A percentile compares a stretch with the other conserved stretches of the same genome.
Evolutionary conservation across 35 echinoderm and acorn worm genomes (phyloP).

Genomic region (Apostichopus californicus): DNA sequence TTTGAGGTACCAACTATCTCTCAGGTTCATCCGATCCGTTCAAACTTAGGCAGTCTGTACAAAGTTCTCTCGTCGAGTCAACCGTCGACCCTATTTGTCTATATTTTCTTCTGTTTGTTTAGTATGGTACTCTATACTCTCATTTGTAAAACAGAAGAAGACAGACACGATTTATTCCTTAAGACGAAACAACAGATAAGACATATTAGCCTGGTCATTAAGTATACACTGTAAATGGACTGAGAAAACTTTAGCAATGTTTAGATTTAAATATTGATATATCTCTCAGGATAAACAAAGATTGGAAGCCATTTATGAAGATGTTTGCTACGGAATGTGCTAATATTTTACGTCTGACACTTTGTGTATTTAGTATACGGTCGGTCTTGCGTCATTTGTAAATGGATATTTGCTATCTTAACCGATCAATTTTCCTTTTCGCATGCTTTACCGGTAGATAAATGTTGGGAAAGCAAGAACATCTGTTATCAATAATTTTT

Average conservation of each 20-base stretch:
- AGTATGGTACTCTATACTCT: no score
- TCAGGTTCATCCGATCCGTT: no score
- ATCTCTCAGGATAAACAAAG: background rate
- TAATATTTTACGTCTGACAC: constrained; percentile 4
- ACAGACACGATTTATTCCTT: no score
- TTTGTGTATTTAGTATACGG: background rate
- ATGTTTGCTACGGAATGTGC: background rate
- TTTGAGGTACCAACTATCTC: no score
- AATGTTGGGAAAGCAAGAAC: no score
- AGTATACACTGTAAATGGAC: background rate
- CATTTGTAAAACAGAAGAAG: no score
- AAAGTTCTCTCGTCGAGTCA: background rate
- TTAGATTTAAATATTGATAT: background rate
- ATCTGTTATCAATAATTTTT: background rate
- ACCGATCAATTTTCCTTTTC: background rate
- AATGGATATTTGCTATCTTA: background rate
- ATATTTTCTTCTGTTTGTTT: no score
- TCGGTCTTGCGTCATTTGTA: background rate
- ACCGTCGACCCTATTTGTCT: no score
- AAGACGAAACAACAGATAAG: background rate
- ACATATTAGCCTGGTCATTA: background rate
- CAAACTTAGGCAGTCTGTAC: background rate
- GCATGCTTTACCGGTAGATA: no score
- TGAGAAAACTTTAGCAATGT: background rate
- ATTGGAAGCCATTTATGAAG: background rate